Evolutionary conservation across 2,113 vertebrate species (phyloP), one percentile per base, ranked within the genome.

Genomic region (Perca schrenkii): DNA sequence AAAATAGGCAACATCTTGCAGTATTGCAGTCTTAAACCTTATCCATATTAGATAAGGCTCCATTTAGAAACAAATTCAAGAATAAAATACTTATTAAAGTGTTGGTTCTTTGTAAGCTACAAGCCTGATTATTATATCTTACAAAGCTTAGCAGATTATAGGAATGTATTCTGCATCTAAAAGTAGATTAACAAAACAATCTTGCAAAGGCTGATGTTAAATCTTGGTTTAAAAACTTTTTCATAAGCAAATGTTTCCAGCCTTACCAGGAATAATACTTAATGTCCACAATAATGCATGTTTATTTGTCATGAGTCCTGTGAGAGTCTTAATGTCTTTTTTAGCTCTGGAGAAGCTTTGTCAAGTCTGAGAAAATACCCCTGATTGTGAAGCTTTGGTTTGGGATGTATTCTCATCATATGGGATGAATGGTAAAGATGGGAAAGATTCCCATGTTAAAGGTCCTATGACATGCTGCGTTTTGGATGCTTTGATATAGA

Each of bases 1-100:
- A 60, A 77, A 73, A 64, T 1, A 76, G 28, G 62, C 5, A 17
- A 49, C 36, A 60, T 74, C 69, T 65, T 31, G 60, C 43, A 46
- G 43, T 13, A 47, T 31, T 84, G 72, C 50, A 77, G 74, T 83
- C 71, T 64, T 46, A 83, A 86, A 69, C 28, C 25, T 40, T 62
- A 78, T 88, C 64, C 64, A 84, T 81, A 71, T 88, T 56, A 80
- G 46, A 87, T 73, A 56, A 80, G 53, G 64, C 15, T 43, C 50
- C 16, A 25, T 72, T 85, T 64, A 52, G 8, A 85, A 74, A 68
- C 43, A 81, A 52, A 69, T 54, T 69, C 21, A 36, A 16, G 31
- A 73, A 22, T 36, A 78, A 53, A 68, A 36, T 54, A 74, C 57
- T 74, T 52, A 68, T 80, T 83, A 71, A 78, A 79, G 58, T 84